Conservation (phyloP, 2,113 vertebrate species). For the Scatophagus argus region DNA sequence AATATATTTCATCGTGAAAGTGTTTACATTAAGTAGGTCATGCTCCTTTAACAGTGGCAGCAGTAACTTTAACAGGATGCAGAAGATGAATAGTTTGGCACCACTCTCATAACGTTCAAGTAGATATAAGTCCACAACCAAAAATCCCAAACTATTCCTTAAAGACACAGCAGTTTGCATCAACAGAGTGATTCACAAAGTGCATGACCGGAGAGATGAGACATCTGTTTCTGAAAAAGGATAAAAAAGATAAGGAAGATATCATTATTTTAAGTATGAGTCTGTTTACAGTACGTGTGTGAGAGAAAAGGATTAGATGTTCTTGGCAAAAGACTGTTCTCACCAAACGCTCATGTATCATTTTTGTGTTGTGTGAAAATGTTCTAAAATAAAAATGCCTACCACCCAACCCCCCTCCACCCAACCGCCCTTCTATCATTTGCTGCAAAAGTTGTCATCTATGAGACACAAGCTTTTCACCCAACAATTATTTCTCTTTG, state of each 20-base stretch:
- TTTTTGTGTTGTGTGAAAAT: background rate
- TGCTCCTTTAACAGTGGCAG: background rate
- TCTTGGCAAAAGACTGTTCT: slow-evolving; percentile 22
- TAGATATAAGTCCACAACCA: background rate
- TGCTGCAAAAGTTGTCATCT: background rate
- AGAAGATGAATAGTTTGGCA: background rate
- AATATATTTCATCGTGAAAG: slow-evolving; percentile 1
- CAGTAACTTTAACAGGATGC: slow-evolving; percentile 3
- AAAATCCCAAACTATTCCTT: background rate
- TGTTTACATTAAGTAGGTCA: background rate
- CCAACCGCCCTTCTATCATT: too few relatives aligned
- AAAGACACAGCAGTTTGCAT: background rate
- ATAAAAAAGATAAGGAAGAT: background rate
- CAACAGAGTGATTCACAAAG: background rate
- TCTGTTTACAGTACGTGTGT: background rate
- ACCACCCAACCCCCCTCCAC: too few relatives aligned
- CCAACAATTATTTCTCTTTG: background rate
- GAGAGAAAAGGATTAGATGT: slow-evolving; percentile 29
- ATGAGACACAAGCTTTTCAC: background rate
- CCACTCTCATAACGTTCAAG: background rate
- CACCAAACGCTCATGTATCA: background rate
- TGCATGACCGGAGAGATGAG: background rate
- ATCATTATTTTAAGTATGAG: slow-evolving; percentile 4
- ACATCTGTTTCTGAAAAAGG: slow-evolving; percentile 22
- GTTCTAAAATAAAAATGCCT: background rate